Percentiles rank a stretch among this genome's conserved stretches.
These are phyloP conservation scores for Cryptocephalus primarius DNA, from an alignment of 2,888 invertebrate genomes.

Conservation along the genomic window DNA sequence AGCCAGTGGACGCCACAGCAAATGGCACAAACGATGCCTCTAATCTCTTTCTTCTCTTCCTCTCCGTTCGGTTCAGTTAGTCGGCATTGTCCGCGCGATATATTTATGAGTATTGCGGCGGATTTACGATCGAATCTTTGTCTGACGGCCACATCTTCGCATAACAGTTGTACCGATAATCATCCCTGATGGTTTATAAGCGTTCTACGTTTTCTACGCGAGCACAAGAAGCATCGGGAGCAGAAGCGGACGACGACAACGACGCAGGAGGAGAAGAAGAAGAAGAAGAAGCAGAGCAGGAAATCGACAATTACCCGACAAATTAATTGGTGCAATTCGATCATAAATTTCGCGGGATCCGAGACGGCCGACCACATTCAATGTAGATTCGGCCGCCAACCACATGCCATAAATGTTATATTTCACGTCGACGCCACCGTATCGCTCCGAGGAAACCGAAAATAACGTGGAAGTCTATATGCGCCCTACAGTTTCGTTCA, in stretches of 20 bases:
- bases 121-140: slow-evolving; percentile 24
- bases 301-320: slow-evolving; percentile 33
- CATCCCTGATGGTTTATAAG: slow-evolving; percentile 20
- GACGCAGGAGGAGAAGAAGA: neutral
- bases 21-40: slow-evolving; percentile 11
- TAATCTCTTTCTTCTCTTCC: slow-evolving; percentile 4
- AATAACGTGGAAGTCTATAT: no score
- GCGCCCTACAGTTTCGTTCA: no score
- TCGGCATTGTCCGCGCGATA: slow-evolving; percentile 23
- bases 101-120: slow-evolving; percentile 22
- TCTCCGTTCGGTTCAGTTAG: slow-evolving; percentile 22
- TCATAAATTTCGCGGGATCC: slow-evolving; percentile 24
- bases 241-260: no score
- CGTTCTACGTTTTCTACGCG: neutral
- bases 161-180: slow-evolving; percentile 25
- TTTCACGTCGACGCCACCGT: neutral
- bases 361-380: slow-evolving; percentile 22
- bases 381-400: slow-evolving; percentile 9
- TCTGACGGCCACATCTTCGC: slow-evolving; percentile 24
- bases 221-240: no score
- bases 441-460: no score
- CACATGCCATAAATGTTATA: neutral
- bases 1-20: slow-evolving; percentile 15
- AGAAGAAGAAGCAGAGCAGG: slow-evolving; percentile 19
- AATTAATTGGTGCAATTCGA: slow-evolving; percentile 33